Evolutionary conservation across 2,888 invertebrate genomes (phyloP).

Genomic region (Pandemis cinnamomeana): DNA sequence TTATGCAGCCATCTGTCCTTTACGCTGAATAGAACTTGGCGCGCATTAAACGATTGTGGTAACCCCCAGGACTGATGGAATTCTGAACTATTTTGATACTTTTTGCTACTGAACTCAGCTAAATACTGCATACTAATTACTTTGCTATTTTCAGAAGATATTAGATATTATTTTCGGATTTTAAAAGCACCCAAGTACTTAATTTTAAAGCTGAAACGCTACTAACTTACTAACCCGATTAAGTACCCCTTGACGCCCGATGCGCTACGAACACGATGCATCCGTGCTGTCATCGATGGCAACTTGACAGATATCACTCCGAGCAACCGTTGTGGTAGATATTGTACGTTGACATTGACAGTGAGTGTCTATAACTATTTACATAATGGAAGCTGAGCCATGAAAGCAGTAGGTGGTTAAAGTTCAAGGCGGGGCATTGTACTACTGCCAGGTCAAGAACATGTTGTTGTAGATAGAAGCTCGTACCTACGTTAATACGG

Average conservation of each 20-base stretch:
- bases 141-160: too few species aligned
- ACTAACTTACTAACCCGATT: conserved; percentile 43
- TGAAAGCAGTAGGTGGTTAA: conserved; percentile 33
- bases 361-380: conserved; percentile 8
- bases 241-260: conserved; percentile 51
- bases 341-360: background rate
- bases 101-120: background rate
- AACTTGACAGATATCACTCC: conserved; percentile 56
- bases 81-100: background rate
- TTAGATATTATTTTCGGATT: too few species aligned
- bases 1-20: too few species aligned
- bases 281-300: conserved; percentile 57
- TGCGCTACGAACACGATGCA: conserved; percentile 59
- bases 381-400: conserved; percentile 29
- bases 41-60: too few species aligned
- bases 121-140: too few species aligned
- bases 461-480: conserved; percentile 23
- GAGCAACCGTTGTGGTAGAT: conserved; percentile 39
- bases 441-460: conserved; percentile 37
- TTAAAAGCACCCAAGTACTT: background rate
- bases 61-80: too few species aligned
- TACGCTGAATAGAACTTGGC: too few species aligned
- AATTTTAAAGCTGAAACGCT: background rate
- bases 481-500: conserved; percentile 22
- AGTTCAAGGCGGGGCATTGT: conserved; percentile 35